Evolutionary conservation across 2,113 vertebrate species (phyloP), one percentile per base, ranked within the genome.

Genomic region (Nothocercus nigrocapillus): DNA sequence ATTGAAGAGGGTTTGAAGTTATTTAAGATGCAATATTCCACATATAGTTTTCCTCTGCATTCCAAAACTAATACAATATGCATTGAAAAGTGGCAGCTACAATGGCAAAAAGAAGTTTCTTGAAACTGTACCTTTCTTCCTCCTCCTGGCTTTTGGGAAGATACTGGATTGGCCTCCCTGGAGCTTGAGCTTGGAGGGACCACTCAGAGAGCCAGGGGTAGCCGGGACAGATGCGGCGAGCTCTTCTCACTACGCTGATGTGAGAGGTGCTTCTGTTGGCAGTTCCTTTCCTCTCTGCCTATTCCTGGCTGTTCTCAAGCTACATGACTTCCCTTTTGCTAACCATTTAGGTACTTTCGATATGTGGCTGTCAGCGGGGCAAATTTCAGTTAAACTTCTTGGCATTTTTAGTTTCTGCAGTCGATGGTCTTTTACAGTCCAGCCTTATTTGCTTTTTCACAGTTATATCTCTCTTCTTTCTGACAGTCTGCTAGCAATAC

Each of bases 401-500:
- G 27, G 30, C 8, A 9, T 80, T 66, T 25, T 20, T 42, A 24
- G 4, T 82, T 91, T 25, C 13, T 92, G 9, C 11, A 53, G 49
- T 56, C 32, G 19, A 4, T 3, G 13, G 19, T 47, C 34, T 70
- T 82, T 67, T 70, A 77, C 77, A 93, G 89, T 53, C 44, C 45
- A 80, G 24, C 16, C 30, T 85, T 56, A 34, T n/a, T 74, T 83
- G 32, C 6, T 40, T 38, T 13, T 58, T 89, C 92, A 32, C 47
- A 56, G 68, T 66, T 79, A 8, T 42, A 44, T 67, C 45, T 90
- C 63, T 77, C 21, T 95, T 69, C 54, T 93, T 40, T 76, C 42
- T 93, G 91, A 73, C 93, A 95, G 81, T 28, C 59, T 96, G 18
- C 94, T 96, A 74, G 53, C 75, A 95, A 67, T 82, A 54, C 63